Evolutionary conservation across 2,888 invertebrate genomes (phyloP).

Genomic region (Drosophila fungiperda): DNA sequence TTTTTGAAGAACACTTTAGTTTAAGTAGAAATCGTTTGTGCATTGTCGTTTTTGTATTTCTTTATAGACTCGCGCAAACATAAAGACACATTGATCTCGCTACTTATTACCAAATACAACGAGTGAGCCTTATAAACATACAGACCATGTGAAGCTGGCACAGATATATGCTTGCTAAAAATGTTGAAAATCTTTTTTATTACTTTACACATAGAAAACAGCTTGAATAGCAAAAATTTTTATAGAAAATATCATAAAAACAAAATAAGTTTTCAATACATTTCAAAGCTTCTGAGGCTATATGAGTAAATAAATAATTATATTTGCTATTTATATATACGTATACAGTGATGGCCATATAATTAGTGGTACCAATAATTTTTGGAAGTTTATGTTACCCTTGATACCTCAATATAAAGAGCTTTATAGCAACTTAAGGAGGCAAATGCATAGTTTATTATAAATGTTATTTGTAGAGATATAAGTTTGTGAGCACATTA

Average conservation of each 20-base stretch:
- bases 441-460: background rate
- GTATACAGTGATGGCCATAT: conserved; percentile 10
- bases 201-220: conserved; percentile 48
- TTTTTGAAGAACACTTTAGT: conserved; percentile 10
- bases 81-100: conserved; percentile 57
- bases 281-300: conserved; percentile 54
- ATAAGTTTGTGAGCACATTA: background rate
- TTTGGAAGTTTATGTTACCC: background rate
- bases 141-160: conserved; percentile 27
- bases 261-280: conserved; percentile 44
- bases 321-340: conserved; percentile 26
- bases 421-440: background rate
- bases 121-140: conserved; percentile 65
- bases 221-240: conserved; percentile 44
- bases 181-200: conserved; percentile 47
- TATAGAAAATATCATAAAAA: conserved; percentile 34
- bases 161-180: conserved; percentile 43
- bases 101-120: conserved; percentile 34
- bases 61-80: conserved; percentile 31
- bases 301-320: conserved; percentile 29
- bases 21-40: conserved; percentile 26
- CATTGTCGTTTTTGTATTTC: conserved; percentile 28
- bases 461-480: background rate
- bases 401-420: background rate
- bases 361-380: background rate